Percentiles rank a stretch among this genome's conserved stretches.
Conservation (phyloP, 2,113 vertebrate genomes). For the Leiothrix lutea region DNA sequence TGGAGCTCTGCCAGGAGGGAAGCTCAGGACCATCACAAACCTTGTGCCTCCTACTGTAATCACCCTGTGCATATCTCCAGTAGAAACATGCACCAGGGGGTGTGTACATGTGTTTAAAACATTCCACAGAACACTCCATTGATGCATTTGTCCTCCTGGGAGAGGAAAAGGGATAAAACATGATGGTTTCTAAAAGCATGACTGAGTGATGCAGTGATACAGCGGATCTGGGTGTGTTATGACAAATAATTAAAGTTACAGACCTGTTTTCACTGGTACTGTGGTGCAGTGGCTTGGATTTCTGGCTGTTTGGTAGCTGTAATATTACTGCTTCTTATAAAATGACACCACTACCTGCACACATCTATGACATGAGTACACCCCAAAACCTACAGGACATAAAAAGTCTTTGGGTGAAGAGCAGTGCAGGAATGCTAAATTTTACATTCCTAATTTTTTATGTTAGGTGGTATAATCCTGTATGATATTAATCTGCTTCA, state of each 20-base stretch:
- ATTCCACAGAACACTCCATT: not conserved
- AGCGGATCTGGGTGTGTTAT: not conserved
- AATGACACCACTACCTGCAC: not conserved
- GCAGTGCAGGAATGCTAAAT: not conserved
- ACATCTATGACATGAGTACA: not conserved
- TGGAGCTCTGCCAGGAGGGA: not conserved
- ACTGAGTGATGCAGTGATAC: fast-evolving
- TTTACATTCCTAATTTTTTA: not conserved
- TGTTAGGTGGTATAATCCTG: not conserved
- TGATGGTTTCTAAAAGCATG: not conserved
- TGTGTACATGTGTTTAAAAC: not conserved
- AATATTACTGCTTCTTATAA: not conserved
- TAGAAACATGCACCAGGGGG: not conserved
- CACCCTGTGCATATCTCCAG: not conserved
- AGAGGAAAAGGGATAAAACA: not conserved
- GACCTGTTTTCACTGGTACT: not conserved
- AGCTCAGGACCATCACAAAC: not conserved
- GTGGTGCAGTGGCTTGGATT: not conserved
- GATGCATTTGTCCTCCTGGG: not conserved
- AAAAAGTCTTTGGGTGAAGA: not conserved
- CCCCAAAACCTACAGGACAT: not conserved
- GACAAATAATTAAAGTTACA: not conserved
- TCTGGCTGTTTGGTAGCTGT: not conserved
- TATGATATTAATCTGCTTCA: not conserved
- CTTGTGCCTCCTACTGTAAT: not conserved